Evolutionary conservation across 2,113 vertebrate genomes (phyloP).

Genomic region (Genyomyrus donnyi): DNA sequence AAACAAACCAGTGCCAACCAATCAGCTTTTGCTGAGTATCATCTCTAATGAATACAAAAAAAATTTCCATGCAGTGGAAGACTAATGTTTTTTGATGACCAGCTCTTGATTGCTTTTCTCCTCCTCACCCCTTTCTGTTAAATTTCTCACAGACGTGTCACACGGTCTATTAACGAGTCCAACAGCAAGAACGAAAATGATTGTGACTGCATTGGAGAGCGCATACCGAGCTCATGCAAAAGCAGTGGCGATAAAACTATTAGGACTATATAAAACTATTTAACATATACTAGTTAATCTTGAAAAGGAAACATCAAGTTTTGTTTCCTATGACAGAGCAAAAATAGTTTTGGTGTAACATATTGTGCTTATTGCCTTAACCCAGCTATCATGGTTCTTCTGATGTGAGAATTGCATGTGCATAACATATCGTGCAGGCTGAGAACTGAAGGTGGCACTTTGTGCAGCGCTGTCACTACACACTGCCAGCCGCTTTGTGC

Average conservation of each 20-base stretch:
- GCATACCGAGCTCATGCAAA: not conserved
- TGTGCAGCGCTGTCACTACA: no score
- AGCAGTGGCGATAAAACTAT: not conserved
- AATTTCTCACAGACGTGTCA: not conserved
- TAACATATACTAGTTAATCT: no score
- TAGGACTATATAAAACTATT: not conserved
- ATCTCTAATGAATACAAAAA: not conserved
- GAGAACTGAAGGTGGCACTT: no score
- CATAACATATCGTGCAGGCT: no score
- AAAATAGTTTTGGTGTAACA: no score
- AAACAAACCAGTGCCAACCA: not conserved
- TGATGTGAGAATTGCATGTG: no score
- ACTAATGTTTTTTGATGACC: not conserved
- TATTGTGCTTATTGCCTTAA: no score
- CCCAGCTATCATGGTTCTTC: no score
- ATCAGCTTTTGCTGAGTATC: not conserved
- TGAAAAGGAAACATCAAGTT: no score
- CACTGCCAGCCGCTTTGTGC: no score
- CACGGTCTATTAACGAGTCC: not conserved
- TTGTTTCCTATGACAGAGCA: no score
- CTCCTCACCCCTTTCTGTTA: not conserved
- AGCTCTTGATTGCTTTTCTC: not conserved
- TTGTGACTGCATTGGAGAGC: not conserved
- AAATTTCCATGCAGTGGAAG: not conserved
- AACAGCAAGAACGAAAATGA: not conserved